Evolutionary conservation across 2,113 vertebrate genomes (phyloP).

Genomic region (Pluvialis apricaria): DNA sequence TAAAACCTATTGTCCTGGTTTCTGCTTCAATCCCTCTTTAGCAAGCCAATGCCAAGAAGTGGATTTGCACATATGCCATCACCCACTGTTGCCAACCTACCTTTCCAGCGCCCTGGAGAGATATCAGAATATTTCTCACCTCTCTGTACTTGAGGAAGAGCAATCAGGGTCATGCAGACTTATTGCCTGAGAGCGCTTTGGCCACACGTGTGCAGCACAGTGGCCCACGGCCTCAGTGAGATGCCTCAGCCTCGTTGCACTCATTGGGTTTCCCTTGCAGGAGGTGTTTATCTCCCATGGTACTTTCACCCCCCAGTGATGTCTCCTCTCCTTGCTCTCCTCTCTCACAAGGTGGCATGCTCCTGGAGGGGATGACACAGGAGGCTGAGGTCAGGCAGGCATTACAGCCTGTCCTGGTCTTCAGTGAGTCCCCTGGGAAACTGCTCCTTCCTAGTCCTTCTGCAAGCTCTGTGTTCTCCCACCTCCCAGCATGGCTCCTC

Average conservation of each 20-base stretch:
- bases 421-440: neutral
- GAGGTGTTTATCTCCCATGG: neutral
- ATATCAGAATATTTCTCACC: neutral
- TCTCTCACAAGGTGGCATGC: neutral
- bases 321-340: neutral
- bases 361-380: neutral
- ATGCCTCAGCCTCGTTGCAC: neutral
- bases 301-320: neutral
- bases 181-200: neutral
- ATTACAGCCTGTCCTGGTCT: neutral
- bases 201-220: neutral
- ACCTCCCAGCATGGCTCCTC: neutral
- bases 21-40: neutral
- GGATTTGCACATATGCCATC: neutral
- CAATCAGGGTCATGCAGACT: neutral
- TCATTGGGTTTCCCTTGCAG: neutral
- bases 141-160: neutral
- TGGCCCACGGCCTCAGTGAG: too few relatives aligned
- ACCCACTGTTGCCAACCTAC: neutral
- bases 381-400: neutral
- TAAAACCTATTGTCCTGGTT: neutral
- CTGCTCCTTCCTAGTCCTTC: neutral
- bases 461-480: neutral
- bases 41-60: neutral
- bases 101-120: neutral